Evolutionary conservation across 2,888 invertebrate genomes (phyloP), one percentile per base, ranked within the genome.

Genomic region (Anoplius nigerrimus): DNA sequence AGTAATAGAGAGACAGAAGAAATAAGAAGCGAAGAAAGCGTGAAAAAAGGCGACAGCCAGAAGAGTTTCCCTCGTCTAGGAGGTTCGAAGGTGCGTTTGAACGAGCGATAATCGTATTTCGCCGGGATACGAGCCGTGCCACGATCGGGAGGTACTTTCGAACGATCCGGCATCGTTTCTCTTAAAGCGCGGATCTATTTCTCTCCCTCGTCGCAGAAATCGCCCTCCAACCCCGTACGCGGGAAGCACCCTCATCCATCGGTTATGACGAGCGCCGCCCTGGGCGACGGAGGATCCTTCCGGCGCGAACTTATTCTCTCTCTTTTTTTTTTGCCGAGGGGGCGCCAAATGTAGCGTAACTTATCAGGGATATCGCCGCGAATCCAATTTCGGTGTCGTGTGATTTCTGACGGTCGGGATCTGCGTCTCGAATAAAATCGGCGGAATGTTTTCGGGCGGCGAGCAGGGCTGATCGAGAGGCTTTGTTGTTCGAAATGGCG

Each of bases 341-440:
- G 24, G 52, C 24, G 61, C 16, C 62, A 67, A 69, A 66, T 69
- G 66, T 69, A 69, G 62, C 69, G 66, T 69, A 54, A 69, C 62
- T 62, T 55, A 59, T 46, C 58, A 18, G 57, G 45, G 21, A 63
- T 63, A 67, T 43, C 64, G 45, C 63, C 18, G 21, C 43, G 58
- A 22, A 48, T 22, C 20, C 43, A 62, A 59, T 68, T 55, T 58
- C 59, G 65, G 20, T 54, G 48, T n/a, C 45, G 51, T 43, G 18
- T 11, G n/a, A 63, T 63, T 63, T 45, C 55, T 20, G 20, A 66
- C n/a, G n/a, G 60, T 54, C 53, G 11, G 21, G n/a, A 16, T 52
- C 24, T 4, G 3, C 24, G n/a, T n/a, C 6, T 24, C 24, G 24
- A 24, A 24, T 24, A 24, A 24, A 6, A 24, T 6, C 24, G 24